Percentiles rank a stretch among this genome's conserved stretches.
Conservation (phyloP, 2,888 invertebrate species). For the Cantharis lateralis region DNA sequence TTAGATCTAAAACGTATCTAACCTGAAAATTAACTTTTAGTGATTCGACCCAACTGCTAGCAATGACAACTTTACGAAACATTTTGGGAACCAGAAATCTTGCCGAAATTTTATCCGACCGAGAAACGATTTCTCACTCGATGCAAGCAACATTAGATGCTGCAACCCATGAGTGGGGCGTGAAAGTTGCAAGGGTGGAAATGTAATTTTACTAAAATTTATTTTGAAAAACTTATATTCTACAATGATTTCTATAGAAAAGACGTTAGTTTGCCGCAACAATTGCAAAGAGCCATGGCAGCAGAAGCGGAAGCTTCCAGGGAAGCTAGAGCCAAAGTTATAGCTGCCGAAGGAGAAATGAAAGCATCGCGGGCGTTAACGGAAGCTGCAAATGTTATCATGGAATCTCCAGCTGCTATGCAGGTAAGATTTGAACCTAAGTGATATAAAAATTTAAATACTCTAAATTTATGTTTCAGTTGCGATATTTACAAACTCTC, state of each 20-base stretch:
- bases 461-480: constrained; percentile 57
- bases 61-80: constrained; percentile 85
- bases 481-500: constrained; percentile 85
- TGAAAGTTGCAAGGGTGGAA: constrained; percentile 93
- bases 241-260: constrained; percentile 61
- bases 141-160: constrained; percentile 87
- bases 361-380: constrained; percentile 82
- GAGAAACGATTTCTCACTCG: constrained; percentile 87
- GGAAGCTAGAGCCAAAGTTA: constrained; percentile 79
- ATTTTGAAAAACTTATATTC: background rate
- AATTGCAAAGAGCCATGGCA: constrained; percentile 81
- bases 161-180: constrained; percentile 91
- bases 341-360: constrained; percentile 86
- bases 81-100: constrained; percentile 91
- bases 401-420: constrained; percentile 79
- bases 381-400: constrained; percentile 86
- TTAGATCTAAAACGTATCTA: background rate
- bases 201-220: constrained; percentile 65
- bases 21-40: constrained; percentile 55
- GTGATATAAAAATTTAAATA: background rate
- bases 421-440: constrained; percentile 56
- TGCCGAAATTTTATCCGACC: constrained; percentile 88
- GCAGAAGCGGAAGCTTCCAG: constrained; percentile 81
- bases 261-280: constrained; percentile 77
- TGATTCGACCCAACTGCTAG: constrained; percentile 80